These are phyloP conservation scores for Centroberyx gerrardi DNA, from an alignment of 2,797 vertebrate genomes.

Conservation along the genomic window DNA sequence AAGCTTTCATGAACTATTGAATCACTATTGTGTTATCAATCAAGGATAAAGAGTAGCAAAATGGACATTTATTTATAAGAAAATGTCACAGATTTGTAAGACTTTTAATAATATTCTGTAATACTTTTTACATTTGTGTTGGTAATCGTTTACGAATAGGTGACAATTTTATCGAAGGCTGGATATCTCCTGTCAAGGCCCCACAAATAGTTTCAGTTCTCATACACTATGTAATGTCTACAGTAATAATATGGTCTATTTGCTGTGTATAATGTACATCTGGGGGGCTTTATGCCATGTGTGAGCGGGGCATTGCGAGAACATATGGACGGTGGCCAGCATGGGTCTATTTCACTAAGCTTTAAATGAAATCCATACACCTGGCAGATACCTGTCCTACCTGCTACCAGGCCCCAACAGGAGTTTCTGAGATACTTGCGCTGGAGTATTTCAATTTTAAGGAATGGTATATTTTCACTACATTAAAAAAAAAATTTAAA, in stretches of 20 bases:
- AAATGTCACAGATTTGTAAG: not conserved
- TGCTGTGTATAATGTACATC: constrained; percentile 38
- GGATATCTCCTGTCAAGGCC: constrained; percentile 2
- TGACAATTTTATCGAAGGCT: too few relatives aligned
- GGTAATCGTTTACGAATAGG: too few relatives aligned
- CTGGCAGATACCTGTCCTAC: constrained; percentile 38
- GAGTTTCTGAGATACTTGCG: not conserved
- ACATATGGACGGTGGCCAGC: constrained; percentile 66
- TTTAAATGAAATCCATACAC: constrained; percentile 70
- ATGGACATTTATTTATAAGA: not conserved
- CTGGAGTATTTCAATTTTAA: not conserved
- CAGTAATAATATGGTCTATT: constrained; percentile 10
- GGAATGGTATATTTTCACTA: not conserved
- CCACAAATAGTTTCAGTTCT: constrained; percentile 10
- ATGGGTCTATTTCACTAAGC: constrained; percentile 57
- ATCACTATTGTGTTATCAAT: too few relatives aligned
- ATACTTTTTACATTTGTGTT: too few relatives aligned
- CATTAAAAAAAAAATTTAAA: too few relatives aligned
- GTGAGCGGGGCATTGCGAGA: constrained; percentile 46
- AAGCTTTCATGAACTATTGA: too few relatives aligned
- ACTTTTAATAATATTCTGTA: too few relatives aligned
- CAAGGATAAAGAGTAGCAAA: not conserved
- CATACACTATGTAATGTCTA: not conserved
- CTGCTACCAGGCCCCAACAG: not conserved
- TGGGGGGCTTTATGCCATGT: constrained; percentile 51